phyloP scores from a whole-genome alignment of 1,140 invertebrate genomes.

The Drosophila albomicans region DNA sequence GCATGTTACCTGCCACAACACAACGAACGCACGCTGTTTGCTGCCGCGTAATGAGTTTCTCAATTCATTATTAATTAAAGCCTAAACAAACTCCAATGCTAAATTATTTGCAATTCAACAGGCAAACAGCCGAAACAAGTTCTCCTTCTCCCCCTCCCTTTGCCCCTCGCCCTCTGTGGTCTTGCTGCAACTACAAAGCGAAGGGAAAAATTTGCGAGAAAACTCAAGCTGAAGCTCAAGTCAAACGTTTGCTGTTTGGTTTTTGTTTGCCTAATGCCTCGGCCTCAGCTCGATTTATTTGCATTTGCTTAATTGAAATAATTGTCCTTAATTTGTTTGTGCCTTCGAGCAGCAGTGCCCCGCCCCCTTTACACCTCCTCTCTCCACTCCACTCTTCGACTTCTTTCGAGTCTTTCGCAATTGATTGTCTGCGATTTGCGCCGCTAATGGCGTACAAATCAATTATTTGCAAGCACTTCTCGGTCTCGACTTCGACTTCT shows the following conservation, averaged over 20 bases:
- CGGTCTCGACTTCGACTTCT: slow-evolving; percentile 10
- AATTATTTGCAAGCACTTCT: slow-evolving; percentile 71
- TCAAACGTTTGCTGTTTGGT: slow-evolving; percentile 43
- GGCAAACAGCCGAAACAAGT: slow-evolving; percentile 48
- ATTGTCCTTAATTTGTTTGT: slow-evolving; percentile 83
- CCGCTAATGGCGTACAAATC: slow-evolving; percentile 76
- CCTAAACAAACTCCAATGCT: slow-evolving; percentile 73
- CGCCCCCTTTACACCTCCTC: not conserved
- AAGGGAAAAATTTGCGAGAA: slow-evolving; percentile 14
- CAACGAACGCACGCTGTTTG: slow-evolving; percentile 50
- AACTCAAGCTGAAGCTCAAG: slow-evolving; percentile 6
- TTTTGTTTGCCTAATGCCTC: slow-evolving; percentile 72
- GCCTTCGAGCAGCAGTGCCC: slow-evolving; percentile 56
- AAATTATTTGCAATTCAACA: slow-evolving; percentile 81
- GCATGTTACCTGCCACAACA: slow-evolving; percentile 3
- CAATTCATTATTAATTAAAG: slow-evolving; percentile 84
- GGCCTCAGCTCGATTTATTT: slow-evolving; percentile 76
- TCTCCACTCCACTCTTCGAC: not conserved
- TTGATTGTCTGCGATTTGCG: slow-evolving; percentile 81
- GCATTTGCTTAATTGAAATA: slow-evolving; percentile 84
- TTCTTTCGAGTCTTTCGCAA: slow-evolving; percentile 42
- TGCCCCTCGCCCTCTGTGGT: not conserved
- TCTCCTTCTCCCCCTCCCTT: not conserved
- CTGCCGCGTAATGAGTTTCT: slow-evolving; percentile 78
- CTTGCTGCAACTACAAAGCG: slow-evolving; percentile 8